phyloP scores from a whole-genome alignment of 1,140 invertebrate species.

The Lasioglossum baleicum region DNA sequence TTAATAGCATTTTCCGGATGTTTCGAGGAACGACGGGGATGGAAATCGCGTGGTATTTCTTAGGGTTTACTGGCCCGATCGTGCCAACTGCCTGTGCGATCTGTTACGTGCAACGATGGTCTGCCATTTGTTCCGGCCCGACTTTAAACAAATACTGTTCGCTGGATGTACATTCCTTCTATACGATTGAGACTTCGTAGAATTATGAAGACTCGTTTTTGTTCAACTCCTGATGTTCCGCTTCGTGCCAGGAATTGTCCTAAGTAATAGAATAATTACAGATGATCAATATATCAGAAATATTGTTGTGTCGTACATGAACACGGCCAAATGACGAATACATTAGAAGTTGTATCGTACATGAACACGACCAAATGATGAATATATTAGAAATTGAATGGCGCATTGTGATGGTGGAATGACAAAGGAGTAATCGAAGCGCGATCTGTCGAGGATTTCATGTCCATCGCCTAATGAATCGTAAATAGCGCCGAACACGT shows the following conservation, averaged over 20 bases:
- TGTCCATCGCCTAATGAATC: neutral
- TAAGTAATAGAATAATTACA: too few species aligned
- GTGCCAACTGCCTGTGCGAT: neutral
- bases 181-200: too few species aligned
- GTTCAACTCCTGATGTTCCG: too few species aligned
- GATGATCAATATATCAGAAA: too few species aligned
- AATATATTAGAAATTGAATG: too few species aligned
- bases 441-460: neutral
- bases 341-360: neutral
- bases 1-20: conserved; percentile 67
- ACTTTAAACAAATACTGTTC: too few species aligned
- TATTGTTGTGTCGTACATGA: too few species aligned
- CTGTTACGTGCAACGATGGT: neutral
- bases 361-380: too few species aligned
- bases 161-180: too few species aligned
- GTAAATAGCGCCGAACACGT: neutral
- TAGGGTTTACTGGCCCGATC: neutral
- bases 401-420: neutral
- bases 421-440: neutral
- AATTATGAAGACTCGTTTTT: too few species aligned
- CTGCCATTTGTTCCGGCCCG: neutral
- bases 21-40: conserved; percentile 30
- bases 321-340: too few species aligned
- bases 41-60: conserved; percentile 45
- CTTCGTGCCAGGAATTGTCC: too few species aligned